phyloP scores from a whole-genome alignment of 2,888 invertebrate genomes.

The Lumbricus terrestris region DNA sequence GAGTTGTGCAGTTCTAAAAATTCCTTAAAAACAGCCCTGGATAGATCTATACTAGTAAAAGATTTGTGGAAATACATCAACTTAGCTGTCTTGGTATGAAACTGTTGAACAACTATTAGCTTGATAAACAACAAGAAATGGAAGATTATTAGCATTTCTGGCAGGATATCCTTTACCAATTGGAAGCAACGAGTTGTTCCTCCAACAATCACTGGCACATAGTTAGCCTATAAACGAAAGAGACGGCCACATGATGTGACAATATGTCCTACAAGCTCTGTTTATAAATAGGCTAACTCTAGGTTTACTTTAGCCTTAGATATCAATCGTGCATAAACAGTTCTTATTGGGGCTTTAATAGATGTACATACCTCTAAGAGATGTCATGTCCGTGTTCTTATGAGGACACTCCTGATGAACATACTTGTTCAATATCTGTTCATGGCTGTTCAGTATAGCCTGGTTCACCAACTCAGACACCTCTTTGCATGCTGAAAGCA shows the following conservation, averaged over 20 bases:
- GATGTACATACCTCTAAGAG: not conserved
- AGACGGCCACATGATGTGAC: not conserved
- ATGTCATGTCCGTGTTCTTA: not conserved
- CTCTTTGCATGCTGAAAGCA: not conserved
- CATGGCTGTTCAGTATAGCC: constrained; percentile 12
- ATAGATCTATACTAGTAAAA: too few relatives aligned
- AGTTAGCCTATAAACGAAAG: not conserved
- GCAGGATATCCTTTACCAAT: too few relatives aligned
- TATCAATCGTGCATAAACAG: not conserved
- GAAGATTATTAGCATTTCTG: too few relatives aligned
- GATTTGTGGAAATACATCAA: too few relatives aligned
- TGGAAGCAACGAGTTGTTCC: too few relatives aligned
- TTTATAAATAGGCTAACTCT: too few relatives aligned
- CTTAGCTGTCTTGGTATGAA: too few relatives aligned
- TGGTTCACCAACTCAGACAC: not conserved
- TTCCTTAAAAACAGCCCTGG: too few relatives aligned
- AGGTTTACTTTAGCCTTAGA: not conserved
- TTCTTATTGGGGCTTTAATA: not conserved
- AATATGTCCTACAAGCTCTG: not conserved
- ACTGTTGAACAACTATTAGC: too few relatives aligned
- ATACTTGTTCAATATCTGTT: constrained; percentile 8
- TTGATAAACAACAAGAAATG: too few relatives aligned
- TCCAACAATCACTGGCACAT: too few relatives aligned
- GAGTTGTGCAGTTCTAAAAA: too few relatives aligned
- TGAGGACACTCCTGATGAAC: constrained; percentile 12